These are phyloP conservation scores for Heliconius ismenius DNA, from an alignment of 2,888 invertebrate species.

Conservation along the genomic window DNA sequence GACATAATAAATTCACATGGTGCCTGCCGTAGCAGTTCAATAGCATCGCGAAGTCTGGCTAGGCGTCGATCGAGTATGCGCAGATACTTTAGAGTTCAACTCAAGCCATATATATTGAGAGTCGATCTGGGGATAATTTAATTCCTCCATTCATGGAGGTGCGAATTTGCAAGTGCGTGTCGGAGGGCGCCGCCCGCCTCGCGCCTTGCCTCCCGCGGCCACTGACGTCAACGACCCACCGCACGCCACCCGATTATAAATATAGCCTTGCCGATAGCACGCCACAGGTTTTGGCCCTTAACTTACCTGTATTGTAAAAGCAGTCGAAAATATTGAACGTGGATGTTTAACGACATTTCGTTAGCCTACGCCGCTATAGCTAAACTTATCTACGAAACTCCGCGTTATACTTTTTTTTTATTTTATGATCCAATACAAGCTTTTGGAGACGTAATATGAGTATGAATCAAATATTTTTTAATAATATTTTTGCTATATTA, in stretches of 20 bases:
- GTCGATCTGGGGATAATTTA: slow-evolving; percentile 69
- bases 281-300: slow-evolving; percentile 75
- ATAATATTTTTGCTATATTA: not conserved
- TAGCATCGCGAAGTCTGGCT: slow-evolving; percentile 27
- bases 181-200: slow-evolving; percentile 58
- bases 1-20: slow-evolving; percentile 11
- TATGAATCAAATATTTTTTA: too few species aligned
- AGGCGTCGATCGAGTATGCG: slow-evolving; percentile 27
- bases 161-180: slow-evolving; percentile 80
- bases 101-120: slow-evolving; percentile 65
- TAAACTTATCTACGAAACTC: not conserved
- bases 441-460: not conserved
- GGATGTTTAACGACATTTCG: slow-evolving; percentile 5
- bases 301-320: slow-evolving; percentile 44
- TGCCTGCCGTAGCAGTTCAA: slow-evolving; percentile 33
- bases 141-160: slow-evolving; percentile 79
- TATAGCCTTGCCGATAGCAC: slow-evolving; percentile 74
- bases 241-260: slow-evolving; percentile 74
- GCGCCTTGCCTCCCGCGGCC: slow-evolving; percentile 51
- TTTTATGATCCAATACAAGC: not conserved
- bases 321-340: slow-evolving; percentile 31
- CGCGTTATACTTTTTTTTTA: not conserved
- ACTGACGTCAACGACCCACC: slow-evolving; percentile 78
- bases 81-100: slow-evolving; percentile 54
- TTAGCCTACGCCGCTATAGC: not conserved